Percentiles rank a stretch among this genome's conserved stretches.
Evolutionary conservation across 2,113 vertebrate species (phyloP).

Genomic region (Poecile atricapillus): DNA sequence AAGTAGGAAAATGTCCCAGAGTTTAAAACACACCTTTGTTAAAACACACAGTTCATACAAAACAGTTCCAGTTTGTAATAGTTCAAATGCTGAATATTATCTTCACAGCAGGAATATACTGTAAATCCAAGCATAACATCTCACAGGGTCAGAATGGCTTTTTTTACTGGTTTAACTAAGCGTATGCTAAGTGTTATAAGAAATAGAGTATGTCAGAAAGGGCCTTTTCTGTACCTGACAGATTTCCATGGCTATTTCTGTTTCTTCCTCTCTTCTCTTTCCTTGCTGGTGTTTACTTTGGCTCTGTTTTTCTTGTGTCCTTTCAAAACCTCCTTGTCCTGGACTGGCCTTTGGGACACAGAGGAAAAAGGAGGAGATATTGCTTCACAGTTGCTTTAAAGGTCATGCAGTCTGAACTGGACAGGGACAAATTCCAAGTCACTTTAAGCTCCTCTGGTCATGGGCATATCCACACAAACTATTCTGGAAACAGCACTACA

Average conservation of each 20-base stretch:
- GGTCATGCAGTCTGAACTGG: neutral
- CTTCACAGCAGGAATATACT: neutral
- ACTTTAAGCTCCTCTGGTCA: neutral
- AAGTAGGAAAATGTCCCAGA: neutral
- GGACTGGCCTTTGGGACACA: neutral
- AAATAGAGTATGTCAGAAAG: neutral
- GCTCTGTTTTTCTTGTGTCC: neutral
- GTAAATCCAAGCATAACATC: neutral
- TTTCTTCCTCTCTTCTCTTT: neutral
- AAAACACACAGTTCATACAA: neutral
- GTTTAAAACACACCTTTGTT: neutral
- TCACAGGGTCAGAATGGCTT: neutral
- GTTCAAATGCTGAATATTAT: neutral
- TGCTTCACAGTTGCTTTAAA: neutral
- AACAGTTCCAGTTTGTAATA: neutral
- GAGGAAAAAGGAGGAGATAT: neutral
- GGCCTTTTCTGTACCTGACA: neutral
- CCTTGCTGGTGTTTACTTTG: neutral
- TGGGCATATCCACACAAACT: neutral
- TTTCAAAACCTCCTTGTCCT: constrained; percentile 15
- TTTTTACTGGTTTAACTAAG: neutral
- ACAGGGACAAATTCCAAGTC: neutral
- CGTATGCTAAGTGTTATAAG: neutral
- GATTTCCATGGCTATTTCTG: neutral
- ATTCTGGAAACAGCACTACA: neutral